Conservation (phyloP, 2,888 invertebrate genomes). For the Oligia fasciuncula region DNA sequence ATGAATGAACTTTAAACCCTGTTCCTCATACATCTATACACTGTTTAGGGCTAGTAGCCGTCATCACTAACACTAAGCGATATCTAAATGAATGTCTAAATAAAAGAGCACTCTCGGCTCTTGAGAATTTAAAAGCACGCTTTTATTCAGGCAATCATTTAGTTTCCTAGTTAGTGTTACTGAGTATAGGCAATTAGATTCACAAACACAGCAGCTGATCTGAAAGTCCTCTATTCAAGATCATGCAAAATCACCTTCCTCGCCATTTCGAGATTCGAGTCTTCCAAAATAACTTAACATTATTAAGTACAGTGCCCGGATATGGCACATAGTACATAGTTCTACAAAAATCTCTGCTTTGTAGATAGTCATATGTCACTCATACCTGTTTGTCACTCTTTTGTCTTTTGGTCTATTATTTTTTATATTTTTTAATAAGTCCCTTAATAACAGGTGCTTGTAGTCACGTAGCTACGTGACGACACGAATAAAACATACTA, state of each 20-base stretch:
- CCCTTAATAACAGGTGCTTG: background rate
- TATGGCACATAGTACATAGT: background rate
- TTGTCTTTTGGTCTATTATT: background rate
- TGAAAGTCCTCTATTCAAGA: background rate
- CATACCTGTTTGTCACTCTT: background rate
- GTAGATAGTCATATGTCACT: background rate
- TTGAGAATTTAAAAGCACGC: too few relatives aligned
- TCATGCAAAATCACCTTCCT: background rate
- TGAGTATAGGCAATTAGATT: too few relatives aligned
- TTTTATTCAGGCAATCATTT: too few relatives aligned
- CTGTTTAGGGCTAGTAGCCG: too few relatives aligned
- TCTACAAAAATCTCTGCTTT: background rate
- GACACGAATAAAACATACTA: background rate
- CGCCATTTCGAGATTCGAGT: background rate
- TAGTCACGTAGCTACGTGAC: constrained; percentile 1
- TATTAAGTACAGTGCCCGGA: background rate
- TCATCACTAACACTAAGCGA: too few relatives aligned
- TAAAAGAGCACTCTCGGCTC: too few relatives aligned
- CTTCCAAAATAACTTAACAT: background rate
- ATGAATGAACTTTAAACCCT: too few relatives aligned
- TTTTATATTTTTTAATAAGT: background rate
- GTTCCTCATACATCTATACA: too few relatives aligned
- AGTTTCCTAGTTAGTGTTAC: too few relatives aligned
- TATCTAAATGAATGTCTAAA: too few relatives aligned
- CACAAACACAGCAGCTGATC: background rate